Base-by-base conservation (phyloP, 2,797 vertebrate genomes). In the Chelon auratus region DNA sequence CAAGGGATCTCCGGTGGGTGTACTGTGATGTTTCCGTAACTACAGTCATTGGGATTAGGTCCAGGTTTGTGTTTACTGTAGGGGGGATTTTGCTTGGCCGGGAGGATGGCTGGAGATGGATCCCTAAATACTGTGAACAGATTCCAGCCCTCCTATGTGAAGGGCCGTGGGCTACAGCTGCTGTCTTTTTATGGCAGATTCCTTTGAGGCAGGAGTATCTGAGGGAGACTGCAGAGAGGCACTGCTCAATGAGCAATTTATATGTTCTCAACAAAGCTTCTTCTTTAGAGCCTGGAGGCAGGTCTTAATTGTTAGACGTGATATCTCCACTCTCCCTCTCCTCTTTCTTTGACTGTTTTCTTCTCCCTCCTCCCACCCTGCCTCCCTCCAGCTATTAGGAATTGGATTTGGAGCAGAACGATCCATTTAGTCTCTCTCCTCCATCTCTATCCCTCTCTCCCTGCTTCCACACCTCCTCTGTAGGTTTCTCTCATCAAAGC, bases 391-490 rank as follows among this genome's bases (percentile, higher is more conserved):
- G 91, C 91, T 90, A 93, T 93, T 92, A 92, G 86, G 90, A 93
- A 93, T 93, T 92, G 91, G 91, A 93, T 93, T 93, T 93, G 91
- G 92, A 93, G 92, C 93, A 93, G 92, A 93, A 93, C 88, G 91
- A 93, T 93, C 92, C 89, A 92, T 93, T 93, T 93, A 92, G 90
- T 90, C 80, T 74, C 89, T 89, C 87, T 87, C 89, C 86, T 92
- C 88, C 87, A 43, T 88, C 81, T 84, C 81, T 50, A 63, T 87
- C 87, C 85, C 84, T 75, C 87, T 84, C 77, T 89, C 84, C 72
- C 77, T 68, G 75, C 83, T 81, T 91, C 85, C 86, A 91, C 90
- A 89, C 92, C 91, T 91, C 83, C 87, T 91, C 90, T 88, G 80
- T 87, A 90, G 83, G 85, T 83, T 91, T 89, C 85, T 88, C 87